Evolutionary conservation across 2,888 invertebrate species (phyloP), one percentile per base, ranked within the genome.

Genomic region (Drosophila recens): DNA sequence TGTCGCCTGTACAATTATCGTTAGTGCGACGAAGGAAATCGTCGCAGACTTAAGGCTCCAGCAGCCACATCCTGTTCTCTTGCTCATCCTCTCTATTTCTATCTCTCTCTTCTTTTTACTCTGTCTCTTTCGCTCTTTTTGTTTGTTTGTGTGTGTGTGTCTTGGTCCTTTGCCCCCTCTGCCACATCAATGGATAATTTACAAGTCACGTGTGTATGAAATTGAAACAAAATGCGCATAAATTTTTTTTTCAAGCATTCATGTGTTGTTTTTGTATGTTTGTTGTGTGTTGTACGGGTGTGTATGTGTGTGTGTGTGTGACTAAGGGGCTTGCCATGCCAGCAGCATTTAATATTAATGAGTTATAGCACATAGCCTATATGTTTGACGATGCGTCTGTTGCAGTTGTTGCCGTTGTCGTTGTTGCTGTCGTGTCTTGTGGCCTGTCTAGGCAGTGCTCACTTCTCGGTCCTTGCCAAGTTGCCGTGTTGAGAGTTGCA

Each of bases 121-220:
- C 15, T 48, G 30, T 58, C 42, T 30, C 54, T 3, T 17, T 9
- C 27, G 10, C 30, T 10, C 33, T 52, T 52, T 34, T 5, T 69
- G 45, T 43, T 5, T 71, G 79, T 73, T 65, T 73, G 46, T 73
- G 82, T 75, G 82, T 75, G 64, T 67, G 43, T 10, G 42, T 6
- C 48, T 65, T 56, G 58, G 64, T 69, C 71, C 63, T 61, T 61
- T 48, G 53, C 61, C 53, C 38, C 52, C 40, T 73, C 80, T 87
- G 81, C 77, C 87, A 85, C 87, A 84, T 88, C 86, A 89, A 88
- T 86, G 89, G 87, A 86, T 86, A 86, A 89, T 89, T 90, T 90
- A 89, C 88, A 89, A 89, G 90, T 89, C 88, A 90, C 88, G 89
- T 90, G 86, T 89, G 88, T 88, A 85, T 87, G 88, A 87, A 90